A percentile compares a stretch with the other conserved stretches of the same genome.
Conservation (phyloP, 2,888 invertebrate genomes). For the Steromphala cineraria region DNA sequence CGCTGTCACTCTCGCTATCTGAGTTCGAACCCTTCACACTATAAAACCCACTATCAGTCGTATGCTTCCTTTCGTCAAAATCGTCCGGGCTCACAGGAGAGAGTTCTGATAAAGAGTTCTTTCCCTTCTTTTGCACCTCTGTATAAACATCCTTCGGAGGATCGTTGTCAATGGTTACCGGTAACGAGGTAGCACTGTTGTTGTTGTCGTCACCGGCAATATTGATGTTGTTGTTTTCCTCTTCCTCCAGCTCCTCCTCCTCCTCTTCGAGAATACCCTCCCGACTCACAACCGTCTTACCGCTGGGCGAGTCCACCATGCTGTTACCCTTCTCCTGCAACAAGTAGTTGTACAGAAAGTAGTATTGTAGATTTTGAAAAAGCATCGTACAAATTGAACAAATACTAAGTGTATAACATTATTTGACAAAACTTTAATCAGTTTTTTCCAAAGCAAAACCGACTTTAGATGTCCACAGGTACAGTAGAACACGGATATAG, state of each 20-base stretch:
- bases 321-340: too few species aligned
- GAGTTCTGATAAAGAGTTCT: neutral
- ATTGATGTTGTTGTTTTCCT: conserved; percentile 11
- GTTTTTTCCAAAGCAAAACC: neutral
- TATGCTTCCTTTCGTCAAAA: conserved; percentile 33
- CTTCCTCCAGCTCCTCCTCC: neutral
- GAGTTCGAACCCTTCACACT: conserved; percentile 43
- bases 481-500: too few species aligned
- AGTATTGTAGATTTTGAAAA: too few species aligned
- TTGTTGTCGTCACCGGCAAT: conserved; percentile 24
- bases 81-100: conserved; percentile 22
- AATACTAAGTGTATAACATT: neutral
- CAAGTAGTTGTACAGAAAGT: too few species aligned
- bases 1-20: conserved; percentile 41
- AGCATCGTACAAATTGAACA: too few species aligned
- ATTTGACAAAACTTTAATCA: neutral
- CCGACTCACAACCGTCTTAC: neutral
- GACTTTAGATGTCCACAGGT: too few species aligned
- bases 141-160: neutral
- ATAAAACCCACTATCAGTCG: conserved; percentile 45
- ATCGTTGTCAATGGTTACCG: neutral
- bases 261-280: neutral
- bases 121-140: neutral
- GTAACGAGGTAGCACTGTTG: neutral
- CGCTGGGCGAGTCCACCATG: neutral